Evolutionary conservation across 2,888 invertebrate species (phyloP).

Genomic region (Sphinx pinastri): DNA sequence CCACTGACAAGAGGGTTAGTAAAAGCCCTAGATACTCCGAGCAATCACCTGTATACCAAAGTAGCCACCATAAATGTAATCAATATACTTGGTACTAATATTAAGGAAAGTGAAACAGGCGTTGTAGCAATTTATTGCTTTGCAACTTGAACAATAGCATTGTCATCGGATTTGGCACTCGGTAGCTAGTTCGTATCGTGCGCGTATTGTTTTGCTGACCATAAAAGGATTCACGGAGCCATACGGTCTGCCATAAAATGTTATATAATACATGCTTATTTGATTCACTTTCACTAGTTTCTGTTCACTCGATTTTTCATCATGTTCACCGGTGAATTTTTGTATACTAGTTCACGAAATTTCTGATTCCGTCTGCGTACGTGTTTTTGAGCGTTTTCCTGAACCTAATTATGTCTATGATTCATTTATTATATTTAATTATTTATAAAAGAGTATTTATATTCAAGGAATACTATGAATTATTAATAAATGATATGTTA

Average conservation of each 20-base stretch:
- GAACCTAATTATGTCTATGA: too few species aligned
- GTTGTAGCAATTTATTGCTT: slow-evolving; percentile 27
- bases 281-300: slow-evolving; percentile 15
- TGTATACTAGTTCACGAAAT: neutral
- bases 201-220: slow-evolving; percentile 48
- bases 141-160: slow-evolving; percentile 47
- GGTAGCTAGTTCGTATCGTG: slow-evolving; percentile 44
- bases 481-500: too few species aligned
- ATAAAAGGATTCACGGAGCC: slow-evolving; percentile 50
- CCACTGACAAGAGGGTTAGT: too few species aligned
- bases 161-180: slow-evolving; percentile 59
- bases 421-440: too few species aligned
- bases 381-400: too few species aligned
- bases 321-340: too few species aligned
- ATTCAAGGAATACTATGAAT: too few species aligned
- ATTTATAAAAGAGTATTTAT: too few species aligned
- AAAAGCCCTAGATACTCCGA: too few species aligned
- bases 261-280: slow-evolving; percentile 31
- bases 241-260: slow-evolving; percentile 46
- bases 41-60: too few species aligned
- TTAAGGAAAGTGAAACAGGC: slow-evolving; percentile 13
- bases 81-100: neutral
- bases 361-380: too few species aligned
- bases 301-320: neutral
- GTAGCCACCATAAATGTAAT: too few species aligned